Percentiles rank a stretch among this genome's conserved stretches.
phyloP scores from a whole-genome alignment of 2,888 invertebrate species.

The Ectemnius lituratus region DNA sequence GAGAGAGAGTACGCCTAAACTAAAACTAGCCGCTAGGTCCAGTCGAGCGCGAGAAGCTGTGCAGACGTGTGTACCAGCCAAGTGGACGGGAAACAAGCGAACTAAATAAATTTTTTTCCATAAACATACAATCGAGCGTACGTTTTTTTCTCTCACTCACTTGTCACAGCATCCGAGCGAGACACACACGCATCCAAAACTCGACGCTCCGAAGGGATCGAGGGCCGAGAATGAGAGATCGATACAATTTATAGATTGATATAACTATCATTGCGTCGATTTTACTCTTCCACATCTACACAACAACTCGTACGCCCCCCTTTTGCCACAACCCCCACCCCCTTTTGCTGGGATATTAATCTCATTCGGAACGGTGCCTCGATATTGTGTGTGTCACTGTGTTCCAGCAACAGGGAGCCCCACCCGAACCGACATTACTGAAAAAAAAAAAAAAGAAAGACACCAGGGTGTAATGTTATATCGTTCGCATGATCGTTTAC shows the following conservation, averaged over 20 bases:
- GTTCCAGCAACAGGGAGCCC: conserved; percentile 50
- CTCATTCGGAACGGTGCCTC: too few relatives aligned
- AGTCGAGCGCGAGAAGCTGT: conserved; percentile 48
- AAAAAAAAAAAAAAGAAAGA: conserved; percentile 18
- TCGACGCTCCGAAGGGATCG: too few relatives aligned
- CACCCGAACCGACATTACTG: conserved; percentile 5
- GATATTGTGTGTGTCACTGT: conserved; percentile 31
- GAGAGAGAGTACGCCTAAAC: conserved; percentile 63
- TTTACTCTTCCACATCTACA: conserved; percentile 42
- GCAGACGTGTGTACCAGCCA: conserved; percentile 55
- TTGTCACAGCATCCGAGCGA: conserved; percentile 64
- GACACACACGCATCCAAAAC: too few relatives aligned
- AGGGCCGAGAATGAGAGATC: background rate
- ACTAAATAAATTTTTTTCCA: conserved; percentile 65
- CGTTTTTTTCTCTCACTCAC: conserved; percentile 69
- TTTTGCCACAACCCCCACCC: background rate
- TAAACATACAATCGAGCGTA: conserved; percentile 67
- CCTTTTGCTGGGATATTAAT: conserved; percentile 36
- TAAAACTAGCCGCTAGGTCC: conserved; percentile 52
- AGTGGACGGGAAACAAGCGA: conserved; percentile 32
- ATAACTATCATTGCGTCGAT: conserved; percentile 38
- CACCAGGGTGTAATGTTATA: conserved; percentile 55
- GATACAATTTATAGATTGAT: conserved; percentile 34
- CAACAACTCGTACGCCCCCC: too few relatives aligned
- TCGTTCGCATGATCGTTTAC: conserved; percentile 69